Conservation (phyloP, 2,888 invertebrate species). For the Sesamia inferens region DNA sequence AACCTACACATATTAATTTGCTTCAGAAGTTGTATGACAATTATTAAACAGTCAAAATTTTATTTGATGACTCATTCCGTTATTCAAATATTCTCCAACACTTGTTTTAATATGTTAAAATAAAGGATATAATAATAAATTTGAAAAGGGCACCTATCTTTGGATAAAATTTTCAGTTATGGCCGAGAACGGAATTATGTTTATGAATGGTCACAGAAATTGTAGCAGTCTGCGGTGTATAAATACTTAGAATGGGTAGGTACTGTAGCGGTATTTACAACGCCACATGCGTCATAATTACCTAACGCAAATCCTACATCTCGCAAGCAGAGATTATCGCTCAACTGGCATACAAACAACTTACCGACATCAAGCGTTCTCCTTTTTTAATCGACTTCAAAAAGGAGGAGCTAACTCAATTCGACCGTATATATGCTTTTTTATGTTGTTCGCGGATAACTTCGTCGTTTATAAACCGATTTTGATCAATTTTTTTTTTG, state of each 20-base stretch:
- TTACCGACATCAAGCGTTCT: too few relatives aligned
- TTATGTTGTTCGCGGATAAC: too few relatives aligned
- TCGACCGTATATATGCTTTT: too few relatives aligned
- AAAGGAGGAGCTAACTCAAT: too few relatives aligned
- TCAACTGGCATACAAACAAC: too few relatives aligned
- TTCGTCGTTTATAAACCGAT: too few relatives aligned
- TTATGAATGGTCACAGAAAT: conserved; percentile 28
- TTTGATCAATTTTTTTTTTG: too few relatives aligned
- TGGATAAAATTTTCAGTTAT: conserved; percentile 33
- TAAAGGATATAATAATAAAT: too few relatives aligned
- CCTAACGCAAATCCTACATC: too few relatives aligned
- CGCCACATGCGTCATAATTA: too few relatives aligned
- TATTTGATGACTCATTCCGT: conserved; percentile 29
- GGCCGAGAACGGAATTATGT: conserved; percentile 21
- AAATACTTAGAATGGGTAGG: not conserved
- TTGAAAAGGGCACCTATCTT: conserved; percentile 30
- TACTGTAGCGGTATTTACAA: not conserved
- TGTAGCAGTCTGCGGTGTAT: not conserved
- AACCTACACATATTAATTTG: conserved; percentile 69
- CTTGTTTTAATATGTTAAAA: conserved; percentile 21
- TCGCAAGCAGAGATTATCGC: too few relatives aligned
- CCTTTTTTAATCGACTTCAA: too few relatives aligned
- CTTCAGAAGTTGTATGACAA: conserved; percentile 19
- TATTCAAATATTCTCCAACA: conserved; percentile 44
- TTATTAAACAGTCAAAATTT: conserved; percentile 27